Base-by-base conservation (phyloP, 2,888 invertebrate species). In the Chymomyza amoena region DNA sequence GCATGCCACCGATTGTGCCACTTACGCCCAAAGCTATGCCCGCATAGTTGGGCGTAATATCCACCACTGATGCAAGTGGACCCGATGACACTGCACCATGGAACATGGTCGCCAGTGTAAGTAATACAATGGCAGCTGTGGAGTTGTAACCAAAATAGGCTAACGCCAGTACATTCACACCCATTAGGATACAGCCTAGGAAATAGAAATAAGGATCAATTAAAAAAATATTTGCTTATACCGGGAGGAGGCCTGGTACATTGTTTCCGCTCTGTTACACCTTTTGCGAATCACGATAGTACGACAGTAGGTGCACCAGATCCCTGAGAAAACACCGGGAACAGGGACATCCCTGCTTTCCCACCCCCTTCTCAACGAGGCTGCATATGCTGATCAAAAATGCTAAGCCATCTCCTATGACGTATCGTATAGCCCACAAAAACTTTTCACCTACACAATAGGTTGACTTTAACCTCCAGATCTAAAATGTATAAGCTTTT, bases 41-140 rank as follows among this genome's bases (percentile, higher is more conserved):
- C 89, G 91, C 89, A 91, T 92, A 90, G 89, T 94, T 95, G 0
- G 94, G 94, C 68, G 95, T 94, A 61, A 95, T 92, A 79, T 95
- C 95, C 9, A 95, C 94, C 68, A 95, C 93, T 65, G 93, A 94
- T 4, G 95, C 94, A 45, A 95, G 90, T 1, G 94, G 94, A 0
- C 95, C 95, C 0, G 95, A 93, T 0, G 95, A 94, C 2, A 94
- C 93, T 0, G 95, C 94, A 0, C 95, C 95, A 83, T 94, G 94
- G 7, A 94, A 91, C 54, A 93, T 93, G 1, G 94, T 93, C 0
- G 95, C 94, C n/a, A 93, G 75, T 51, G 94, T 93, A 73, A 95
- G 91, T 75, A 94, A 93, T 3, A 93, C 84, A 59, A 95, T 93
- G 0, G 95, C 95, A 3, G 93, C 91, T 1, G 90, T 91, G 5